phyloP scores from a whole-genome alignment of 2,888 invertebrate species.

The Epistrophe eligans region DNA sequence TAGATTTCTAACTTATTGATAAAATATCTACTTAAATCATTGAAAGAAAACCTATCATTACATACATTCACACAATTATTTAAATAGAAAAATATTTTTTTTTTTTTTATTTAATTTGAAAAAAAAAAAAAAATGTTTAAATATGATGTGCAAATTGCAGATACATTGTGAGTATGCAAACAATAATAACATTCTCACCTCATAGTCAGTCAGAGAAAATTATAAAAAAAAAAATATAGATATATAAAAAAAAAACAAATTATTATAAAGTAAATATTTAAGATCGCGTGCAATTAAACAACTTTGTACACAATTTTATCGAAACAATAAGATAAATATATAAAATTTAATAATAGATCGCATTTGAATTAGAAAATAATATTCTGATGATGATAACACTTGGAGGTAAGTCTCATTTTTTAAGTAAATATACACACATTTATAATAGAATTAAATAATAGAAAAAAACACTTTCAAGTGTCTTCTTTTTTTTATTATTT shows the following conservation, averaged over 20 bases:
- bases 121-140: constrained; percentile 31
- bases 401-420: constrained; percentile 30
- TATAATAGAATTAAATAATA: constrained; percentile 8
- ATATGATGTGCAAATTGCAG: constrained; percentile 47
- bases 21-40: neutral
- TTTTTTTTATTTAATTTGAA: neutral
- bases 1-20: constrained; percentile 15
- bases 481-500: constrained; percentile 34
- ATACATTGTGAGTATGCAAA: constrained; percentile 58
- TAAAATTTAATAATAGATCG: constrained; percentile 42
- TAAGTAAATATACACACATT: constrained; percentile 3
- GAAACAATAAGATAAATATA: constrained; percentile 27
- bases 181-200: constrained; percentile 30
- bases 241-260: neutral
- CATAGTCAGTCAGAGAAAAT: constrained; percentile 21
- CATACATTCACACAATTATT: neutral
- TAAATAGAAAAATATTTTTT: neutral
- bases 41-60: neutral
- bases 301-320: constrained; percentile 66
- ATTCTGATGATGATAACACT: constrained; percentile 40
- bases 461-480: constrained; percentile 23
- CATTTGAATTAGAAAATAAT: constrained; percentile 8
- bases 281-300: constrained; percentile 63
- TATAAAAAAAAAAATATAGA: neutral
- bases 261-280: constrained; percentile 57